Base-by-base conservation (phyloP, 2,113 vertebrate genomes). In the Tretioscincus oriximinensis region DNA sequence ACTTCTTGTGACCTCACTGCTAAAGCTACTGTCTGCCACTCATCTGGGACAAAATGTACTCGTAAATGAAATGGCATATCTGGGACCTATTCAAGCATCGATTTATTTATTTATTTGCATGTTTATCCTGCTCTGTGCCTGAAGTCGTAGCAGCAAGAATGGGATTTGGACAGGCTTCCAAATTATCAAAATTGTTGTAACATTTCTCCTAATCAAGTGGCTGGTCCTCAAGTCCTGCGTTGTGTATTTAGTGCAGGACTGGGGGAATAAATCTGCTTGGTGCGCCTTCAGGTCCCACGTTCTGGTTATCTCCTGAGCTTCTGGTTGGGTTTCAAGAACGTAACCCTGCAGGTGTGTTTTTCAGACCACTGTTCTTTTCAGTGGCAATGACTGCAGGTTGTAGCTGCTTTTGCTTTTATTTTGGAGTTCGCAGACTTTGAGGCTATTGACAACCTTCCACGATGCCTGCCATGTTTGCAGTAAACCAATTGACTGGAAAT, bases 321-420 rank as follows among this genome's bases (percentile, higher is more conserved):
- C 26, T 6, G 1, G 5, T 78, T 21, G 5, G 28, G 3, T 63
- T n/a, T 9, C 6, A 2, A 47, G 60, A 22, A 41, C 61, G 64
- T 35, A 5, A 22, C 35, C 60, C 3, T 6, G 1, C 22, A 28
- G 29, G 63, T 18, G 9, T n/a, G 4, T 16, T 22, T 63, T 61
- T 61, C 28, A 74, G 28, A 41, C 24, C 22, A 61, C 73, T 54
- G 10, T 41, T 63, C 14, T 51, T 22, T 61, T 63, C 24, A 21
- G 20, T n/a, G 22, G 4, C 10, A 35, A 3, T 0, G 21, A 8
- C 24, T 20, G 31, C 5, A 9, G 26, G 7, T 1, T 14, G 16
- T 6, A 6, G 18, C 22, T 26, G 31, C 1, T 2, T 26, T 31
- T 76, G 73, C 16, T 60, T 8, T 29, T 22, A 31, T 31, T 5